These are phyloP conservation scores for Noctua pronuba DNA, from an alignment of 2,888 invertebrate genomes.

Conservation along the genomic window DNA sequence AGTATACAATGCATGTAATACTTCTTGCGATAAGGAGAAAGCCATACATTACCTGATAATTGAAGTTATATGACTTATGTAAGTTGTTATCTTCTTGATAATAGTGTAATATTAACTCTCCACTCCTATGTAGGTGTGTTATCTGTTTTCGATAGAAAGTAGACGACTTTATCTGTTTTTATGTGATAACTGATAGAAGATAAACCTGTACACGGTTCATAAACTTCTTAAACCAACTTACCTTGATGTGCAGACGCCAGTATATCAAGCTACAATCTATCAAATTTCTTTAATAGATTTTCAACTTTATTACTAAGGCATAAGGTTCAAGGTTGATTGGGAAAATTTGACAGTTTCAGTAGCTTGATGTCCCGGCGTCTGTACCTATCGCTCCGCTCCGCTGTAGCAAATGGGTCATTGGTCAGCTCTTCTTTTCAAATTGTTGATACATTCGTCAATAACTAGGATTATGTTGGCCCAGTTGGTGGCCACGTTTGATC, in stretches of 20 bases:
- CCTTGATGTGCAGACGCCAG: too few species aligned
- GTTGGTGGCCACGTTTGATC: background rate
- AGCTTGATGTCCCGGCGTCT: too few species aligned
- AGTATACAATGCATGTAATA: background rate
- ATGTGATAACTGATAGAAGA: constrained; percentile 34
- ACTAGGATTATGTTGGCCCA: background rate
- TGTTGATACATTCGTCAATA: background rate
- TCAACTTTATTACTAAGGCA: too few species aligned
- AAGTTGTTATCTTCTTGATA: constrained; percentile 20
- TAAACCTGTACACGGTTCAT: background rate
- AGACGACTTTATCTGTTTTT: constrained; percentile 23
- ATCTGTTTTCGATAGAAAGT: constrained; percentile 16
- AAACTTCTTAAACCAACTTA: background rate
- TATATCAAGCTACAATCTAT: too few species aligned
- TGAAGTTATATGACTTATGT: constrained; percentile 29
- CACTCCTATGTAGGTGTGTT: background rate
- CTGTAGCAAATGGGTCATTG: background rate
- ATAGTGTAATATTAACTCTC: constrained; percentile 15
- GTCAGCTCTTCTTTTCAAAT: background rate
- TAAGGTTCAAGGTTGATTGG: too few species aligned
- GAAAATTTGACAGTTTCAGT: too few species aligned
- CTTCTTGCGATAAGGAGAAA: constrained; percentile 23
- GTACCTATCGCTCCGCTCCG: background rate
- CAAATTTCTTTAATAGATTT: too few species aligned
- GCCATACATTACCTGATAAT: constrained; percentile 12